Evolutionary conservation across 2,113 vertebrate species (phyloP).

Genomic region (Seriola quinqueradiata): DNA sequence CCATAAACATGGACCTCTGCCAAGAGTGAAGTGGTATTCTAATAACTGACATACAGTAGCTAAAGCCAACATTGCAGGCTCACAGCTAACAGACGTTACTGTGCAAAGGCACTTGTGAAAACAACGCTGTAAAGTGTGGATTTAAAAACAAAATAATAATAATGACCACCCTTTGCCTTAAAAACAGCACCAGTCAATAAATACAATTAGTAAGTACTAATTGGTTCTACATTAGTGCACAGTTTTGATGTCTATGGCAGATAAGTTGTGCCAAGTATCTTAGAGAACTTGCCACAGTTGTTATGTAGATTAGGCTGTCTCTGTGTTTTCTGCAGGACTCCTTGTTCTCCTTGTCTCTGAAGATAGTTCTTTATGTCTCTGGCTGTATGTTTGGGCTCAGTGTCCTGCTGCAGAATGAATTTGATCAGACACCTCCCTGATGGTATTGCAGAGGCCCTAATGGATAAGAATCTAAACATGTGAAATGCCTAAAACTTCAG

Average conservation of each 20-base stretch:
- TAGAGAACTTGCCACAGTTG: not conserved
- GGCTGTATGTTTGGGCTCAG: too few relatives aligned
- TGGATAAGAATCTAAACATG: not conserved
- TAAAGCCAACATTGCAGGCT: not conserved
- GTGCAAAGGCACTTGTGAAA: too few relatives aligned
- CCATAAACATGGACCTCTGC: conserved; percentile 27
- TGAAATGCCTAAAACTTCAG: not conserved
- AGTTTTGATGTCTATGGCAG: not conserved
- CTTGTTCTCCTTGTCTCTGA: too few relatives aligned
- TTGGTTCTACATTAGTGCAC: not conserved
- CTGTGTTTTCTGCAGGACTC: too few relatives aligned
- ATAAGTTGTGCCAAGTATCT: not conserved
- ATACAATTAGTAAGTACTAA: too few relatives aligned
- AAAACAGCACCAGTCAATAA: not conserved
- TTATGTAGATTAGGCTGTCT: too few relatives aligned
- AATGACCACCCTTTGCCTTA: not conserved
- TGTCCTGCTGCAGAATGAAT: too few relatives aligned
- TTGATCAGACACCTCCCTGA: too few relatives aligned
- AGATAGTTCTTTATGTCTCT: too few relatives aligned
- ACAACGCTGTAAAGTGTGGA: too few relatives aligned
- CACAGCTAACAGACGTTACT: not conserved
- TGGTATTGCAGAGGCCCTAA: too few relatives aligned
- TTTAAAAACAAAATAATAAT: not conserved
- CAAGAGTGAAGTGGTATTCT: conserved; percentile 4
- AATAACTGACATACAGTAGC: not conserved